phyloP scores from a whole-genome alignment of 2,797 vertebrate species.

The Enteromius afrohamiltoni region DNA sequence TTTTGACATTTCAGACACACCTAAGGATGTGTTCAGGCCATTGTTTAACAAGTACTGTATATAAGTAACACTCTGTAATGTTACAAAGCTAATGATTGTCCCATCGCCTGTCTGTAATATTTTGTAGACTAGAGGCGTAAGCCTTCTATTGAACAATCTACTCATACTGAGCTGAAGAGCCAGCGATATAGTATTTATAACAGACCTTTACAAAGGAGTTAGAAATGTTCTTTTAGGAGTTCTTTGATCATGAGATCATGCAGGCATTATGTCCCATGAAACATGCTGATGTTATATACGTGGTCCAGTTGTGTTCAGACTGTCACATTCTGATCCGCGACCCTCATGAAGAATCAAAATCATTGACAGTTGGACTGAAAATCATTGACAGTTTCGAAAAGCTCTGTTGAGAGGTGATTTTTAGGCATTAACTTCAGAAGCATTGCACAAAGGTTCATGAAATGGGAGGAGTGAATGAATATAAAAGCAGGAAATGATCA shows the following conservation, averaged over 20 bases:
- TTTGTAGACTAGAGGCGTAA: background rate
- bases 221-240: background rate
- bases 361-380: conserved; percentile 54
- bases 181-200: background rate
- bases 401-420: conserved; percentile 64
- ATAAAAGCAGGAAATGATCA: conserved; percentile 48
- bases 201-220: background rate
- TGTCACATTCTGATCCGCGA: background rate
- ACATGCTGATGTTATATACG: background rate
- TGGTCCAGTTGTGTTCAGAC: background rate
- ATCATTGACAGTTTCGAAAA: conserved; percentile 75
- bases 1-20: background rate
- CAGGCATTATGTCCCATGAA: background rate
- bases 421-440: conserved; percentile 76
- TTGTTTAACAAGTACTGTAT: conserved; percentile 32
- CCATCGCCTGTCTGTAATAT: background rate
- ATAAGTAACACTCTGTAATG: conserved; percentile 38
- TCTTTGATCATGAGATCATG: background rate
- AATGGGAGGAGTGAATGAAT: conserved; percentile 55
- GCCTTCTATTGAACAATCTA: background rate
- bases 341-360: conserved; percentile 63
- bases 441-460: conserved; percentile 65
- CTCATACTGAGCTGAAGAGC: background rate
- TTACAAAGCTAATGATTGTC: conserved; percentile 44
- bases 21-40: background rate